A percentile compares a stretch with the other conserved stretches of the same genome.
These are phyloP conservation scores for Drosophila teissieri DNA, from an alignment of 1,140 invertebrate species.

Conservation along the genomic window DNA sequence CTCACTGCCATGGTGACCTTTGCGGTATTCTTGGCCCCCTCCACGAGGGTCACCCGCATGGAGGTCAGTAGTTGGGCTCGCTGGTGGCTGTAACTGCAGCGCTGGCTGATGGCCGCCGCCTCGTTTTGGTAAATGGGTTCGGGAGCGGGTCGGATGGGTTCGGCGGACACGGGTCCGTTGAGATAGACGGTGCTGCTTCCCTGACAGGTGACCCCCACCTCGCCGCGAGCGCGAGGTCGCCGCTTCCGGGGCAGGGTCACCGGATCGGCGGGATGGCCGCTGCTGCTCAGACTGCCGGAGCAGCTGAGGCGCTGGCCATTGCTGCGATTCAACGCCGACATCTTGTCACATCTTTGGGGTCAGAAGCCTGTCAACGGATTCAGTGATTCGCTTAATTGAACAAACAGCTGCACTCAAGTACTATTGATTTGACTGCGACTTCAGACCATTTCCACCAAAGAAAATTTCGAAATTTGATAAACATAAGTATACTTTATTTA, in stretches of 20 bases:
- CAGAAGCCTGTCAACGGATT: conserved; percentile 15
- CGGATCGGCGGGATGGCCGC: conserved; percentile 32
- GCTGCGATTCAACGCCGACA: conserved; percentile 38
- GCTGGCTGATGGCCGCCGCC: conserved; percentile 57
- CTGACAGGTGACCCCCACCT: conserved; percentile 76
- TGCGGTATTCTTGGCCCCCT: conserved; percentile 20
- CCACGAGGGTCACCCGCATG: conserved; percentile 54
- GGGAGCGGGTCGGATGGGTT: conserved; percentile 22
- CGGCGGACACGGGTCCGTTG: conserved; percentile 51
- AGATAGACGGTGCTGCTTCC: conserved; percentile 70
- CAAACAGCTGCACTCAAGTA: conserved; percentile 14
- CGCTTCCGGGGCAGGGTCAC: conserved; percentile 78
- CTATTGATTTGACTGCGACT: background rate
- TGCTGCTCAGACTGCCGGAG: conserved; percentile 54
- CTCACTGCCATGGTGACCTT: conserved; percentile 65
- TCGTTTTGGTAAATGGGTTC: conserved; percentile 81
- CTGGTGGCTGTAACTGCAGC: conserved; percentile 23
- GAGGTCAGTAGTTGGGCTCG: conserved; percentile 40
- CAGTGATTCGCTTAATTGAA: conserved; percentile 15
- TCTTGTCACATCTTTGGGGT: conserved; percentile 44
- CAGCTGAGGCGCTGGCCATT: conserved; percentile 52
- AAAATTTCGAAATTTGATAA: background rate
- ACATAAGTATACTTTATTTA: background rate
- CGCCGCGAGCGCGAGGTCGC: conserved; percentile 78
- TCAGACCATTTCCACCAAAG: background rate